Conservation (phyloP, 2,113 vertebrate species). For the Chitala chitala region DNA sequence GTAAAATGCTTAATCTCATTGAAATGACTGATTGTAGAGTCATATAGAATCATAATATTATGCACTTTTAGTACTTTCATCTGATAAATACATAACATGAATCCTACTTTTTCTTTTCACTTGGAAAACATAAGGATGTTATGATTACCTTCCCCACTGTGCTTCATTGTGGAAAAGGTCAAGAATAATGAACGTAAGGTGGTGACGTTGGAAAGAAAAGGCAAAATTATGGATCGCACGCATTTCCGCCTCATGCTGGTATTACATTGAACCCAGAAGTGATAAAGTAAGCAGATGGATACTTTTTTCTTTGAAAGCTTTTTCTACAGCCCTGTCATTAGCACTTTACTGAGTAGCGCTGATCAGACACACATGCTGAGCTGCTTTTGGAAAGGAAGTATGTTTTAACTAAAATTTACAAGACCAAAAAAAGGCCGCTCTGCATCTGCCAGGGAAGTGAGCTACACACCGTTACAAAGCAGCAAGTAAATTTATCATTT, state of each 20-base stretch:
- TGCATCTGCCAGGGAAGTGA: too few relatives aligned
- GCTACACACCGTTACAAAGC: too few relatives aligned
- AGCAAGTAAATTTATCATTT: too few relatives aligned
- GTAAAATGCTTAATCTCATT: background rate
- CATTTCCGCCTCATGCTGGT: slow-evolving; percentile 18
- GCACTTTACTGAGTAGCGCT: slow-evolving; percentile 25
- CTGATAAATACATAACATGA: background rate
- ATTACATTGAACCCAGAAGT: slow-evolving; percentile 5
- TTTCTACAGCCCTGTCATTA: slow-evolving; percentile 15
- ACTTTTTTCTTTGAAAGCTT: too few relatives aligned
- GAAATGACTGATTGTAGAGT: background rate
- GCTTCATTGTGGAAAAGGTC: background rate
- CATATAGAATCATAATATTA: background rate
- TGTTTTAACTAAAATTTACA: background rate
- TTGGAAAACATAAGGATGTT: background rate
- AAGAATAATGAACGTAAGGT: background rate
- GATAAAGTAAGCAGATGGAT: slow-evolving; percentile 24
- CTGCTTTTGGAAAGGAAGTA: background rate
- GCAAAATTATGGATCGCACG: slow-evolving; percentile 2
- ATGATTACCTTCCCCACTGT: slow-evolving; percentile 2
- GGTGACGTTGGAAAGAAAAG: background rate
- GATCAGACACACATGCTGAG: slow-evolving; percentile 29
- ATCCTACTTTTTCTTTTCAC: background rate
- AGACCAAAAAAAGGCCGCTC: background rate
- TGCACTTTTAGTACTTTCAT: background rate